phyloP scores from a whole-genome alignment of 2,797 vertebrate species.

The Lutjanus argentimaculatus region DNA sequence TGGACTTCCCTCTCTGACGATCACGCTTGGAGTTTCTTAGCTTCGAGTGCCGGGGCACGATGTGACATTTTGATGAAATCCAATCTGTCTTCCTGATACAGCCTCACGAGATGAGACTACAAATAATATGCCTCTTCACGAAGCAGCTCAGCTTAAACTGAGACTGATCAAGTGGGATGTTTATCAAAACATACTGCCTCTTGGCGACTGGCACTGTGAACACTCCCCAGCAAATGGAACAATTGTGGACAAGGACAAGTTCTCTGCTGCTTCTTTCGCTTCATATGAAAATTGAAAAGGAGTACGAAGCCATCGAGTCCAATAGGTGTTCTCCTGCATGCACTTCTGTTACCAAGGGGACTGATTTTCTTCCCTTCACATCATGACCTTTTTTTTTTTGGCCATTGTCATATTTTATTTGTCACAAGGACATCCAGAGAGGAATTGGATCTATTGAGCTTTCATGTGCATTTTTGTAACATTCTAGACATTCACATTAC shows the following conservation, averaged over 20 bases:
- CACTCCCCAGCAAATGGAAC: constrained; percentile 47
- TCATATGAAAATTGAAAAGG: constrained; percentile 49
- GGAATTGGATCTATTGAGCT: constrained; percentile 20
- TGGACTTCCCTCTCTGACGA: constrained; percentile 28
- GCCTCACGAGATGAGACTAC: constrained; percentile 36
- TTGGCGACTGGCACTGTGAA: constrained; percentile 65
- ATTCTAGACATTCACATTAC: constrained; percentile 55
- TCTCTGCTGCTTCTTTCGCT: constrained; percentile 40
- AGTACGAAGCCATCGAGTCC: constrained; percentile 66
- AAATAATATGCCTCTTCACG: constrained; percentile 30
- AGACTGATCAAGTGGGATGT: constrained; percentile 40
- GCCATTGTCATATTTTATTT: constrained; percentile 44
- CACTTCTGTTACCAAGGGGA: constrained; percentile 54
- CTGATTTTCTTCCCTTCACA: constrained; percentile 26
- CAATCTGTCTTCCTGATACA: constrained; percentile 55
- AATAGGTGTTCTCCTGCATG: constrained; percentile 60
- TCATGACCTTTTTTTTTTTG: constrained; percentile 25
- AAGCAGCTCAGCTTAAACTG: constrained; percentile 50
- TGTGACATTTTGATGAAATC: constrained; percentile 28
- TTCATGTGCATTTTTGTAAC: constrained; percentile 46
- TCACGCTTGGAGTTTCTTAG: constrained; percentile 22
- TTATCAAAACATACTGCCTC: constrained; percentile 34
- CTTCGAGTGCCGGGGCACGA: constrained; percentile 44
- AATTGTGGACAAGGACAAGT: constrained; percentile 26
- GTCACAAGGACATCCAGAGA: constrained; percentile 14